Percentiles rank a stretch among this genome's conserved stretches.
phyloP scores from a whole-genome alignment of 2,888 invertebrate species.

The Pristionchus mayeri region DNA sequence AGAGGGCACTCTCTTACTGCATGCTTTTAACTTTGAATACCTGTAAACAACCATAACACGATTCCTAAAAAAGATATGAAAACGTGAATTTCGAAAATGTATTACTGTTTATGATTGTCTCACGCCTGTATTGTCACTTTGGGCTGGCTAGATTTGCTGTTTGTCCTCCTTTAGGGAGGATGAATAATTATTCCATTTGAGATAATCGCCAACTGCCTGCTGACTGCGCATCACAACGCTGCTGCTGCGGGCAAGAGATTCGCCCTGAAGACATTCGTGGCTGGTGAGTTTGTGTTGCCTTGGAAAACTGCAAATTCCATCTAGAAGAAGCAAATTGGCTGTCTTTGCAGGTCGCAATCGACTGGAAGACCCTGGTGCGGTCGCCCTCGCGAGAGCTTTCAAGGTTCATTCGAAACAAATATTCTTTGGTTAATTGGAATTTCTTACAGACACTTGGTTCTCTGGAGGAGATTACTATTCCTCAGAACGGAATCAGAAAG shows the following conservation, averaged over 20 bases:
- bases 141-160: too few relatives aligned
- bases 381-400: constrained; percentile 88
- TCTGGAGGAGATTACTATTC: constrained; percentile 91
- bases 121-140: background rate
- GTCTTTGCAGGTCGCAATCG: constrained; percentile 88
- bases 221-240: constrained; percentile 14
- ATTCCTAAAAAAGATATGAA: too few relatives aligned
- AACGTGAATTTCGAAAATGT: too few relatives aligned
- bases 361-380: constrained; percentile 93
- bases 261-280: constrained; percentile 86
- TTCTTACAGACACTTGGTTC: constrained; percentile 83
- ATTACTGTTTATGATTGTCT: background rate
- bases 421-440: background rate
- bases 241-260: constrained; percentile 80
- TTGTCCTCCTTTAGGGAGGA: too few relatives aligned
- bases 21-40: background rate
- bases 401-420: constrained; percentile 79
- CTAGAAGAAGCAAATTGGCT: too few relatives aligned
- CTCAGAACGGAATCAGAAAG: constrained; percentile 96
- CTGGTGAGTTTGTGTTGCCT: constrained; percentile 3
- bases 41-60: too few relatives aligned
- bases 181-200: background rate
- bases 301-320: background rate
- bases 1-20: too few relatives aligned
- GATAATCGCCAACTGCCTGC: constrained; percentile 42